Percentiles rank a stretch among this genome's conserved stretches.
Evolutionary conservation across 37 sponge, comb jelly and placozoan species (phyloP).

Genomic region (Amphimedon queenslandica): DNA sequence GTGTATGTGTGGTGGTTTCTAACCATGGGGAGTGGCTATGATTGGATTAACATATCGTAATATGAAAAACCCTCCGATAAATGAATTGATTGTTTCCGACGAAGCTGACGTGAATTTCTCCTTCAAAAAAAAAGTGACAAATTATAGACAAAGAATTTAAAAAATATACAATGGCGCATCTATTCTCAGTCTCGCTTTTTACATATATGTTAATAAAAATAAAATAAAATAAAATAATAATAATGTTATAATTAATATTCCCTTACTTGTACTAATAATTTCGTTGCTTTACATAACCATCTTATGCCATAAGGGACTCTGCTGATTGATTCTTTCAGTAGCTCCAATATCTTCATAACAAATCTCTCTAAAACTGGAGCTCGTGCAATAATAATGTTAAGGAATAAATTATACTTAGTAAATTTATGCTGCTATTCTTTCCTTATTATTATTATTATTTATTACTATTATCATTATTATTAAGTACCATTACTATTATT

Average conservation of each 20-base stretch:
- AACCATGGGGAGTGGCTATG: constrained; percentile 78
- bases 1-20: background rate
- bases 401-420: too few relatives aligned
- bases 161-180: too few relatives aligned
- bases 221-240: too few relatives aligned
- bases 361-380: constrained; percentile 47
- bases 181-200: too few relatives aligned
- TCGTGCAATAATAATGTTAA: too few relatives aligned
- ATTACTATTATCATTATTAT: too few relatives aligned
- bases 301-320: constrained; percentile 87
- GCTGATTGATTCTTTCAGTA: constrained; percentile 45
- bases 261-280: constrained; percentile 52
- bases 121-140: constrained; percentile 13
- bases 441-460: too few relatives aligned
- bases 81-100: constrained; percentile 60
- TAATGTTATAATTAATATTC: too few relatives aligned
- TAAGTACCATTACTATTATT: too few relatives aligned
- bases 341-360: constrained; percentile 43
- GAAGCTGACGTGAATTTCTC: constrained; percentile 85
- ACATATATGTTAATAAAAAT: too few relatives aligned
- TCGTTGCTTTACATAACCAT: constrained; percentile 89
- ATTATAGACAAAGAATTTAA: background rate
- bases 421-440: too few relatives aligned
- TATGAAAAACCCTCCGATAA: constrained; percentile 90
- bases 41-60: constrained; percentile 83